These are phyloP conservation scores for Ligdia adustata DNA, from an alignment of 2,888 invertebrate genomes.

Conservation along the genomic window DNA sequence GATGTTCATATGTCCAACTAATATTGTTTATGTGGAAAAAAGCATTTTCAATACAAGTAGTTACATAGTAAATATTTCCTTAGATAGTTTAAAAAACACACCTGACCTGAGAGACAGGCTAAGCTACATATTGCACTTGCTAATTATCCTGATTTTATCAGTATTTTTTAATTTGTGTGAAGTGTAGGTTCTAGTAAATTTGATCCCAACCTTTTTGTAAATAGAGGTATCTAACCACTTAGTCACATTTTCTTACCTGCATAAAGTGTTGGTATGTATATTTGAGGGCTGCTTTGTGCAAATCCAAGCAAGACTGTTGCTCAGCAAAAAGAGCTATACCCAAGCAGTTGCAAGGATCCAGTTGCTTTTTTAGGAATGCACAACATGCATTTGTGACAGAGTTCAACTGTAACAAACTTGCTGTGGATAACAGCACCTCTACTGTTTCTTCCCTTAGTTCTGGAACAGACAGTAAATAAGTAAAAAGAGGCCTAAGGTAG, in stretches of 20 bases:
- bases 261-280: conserved; percentile 93
- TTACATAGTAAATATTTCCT: too few relatives aligned
- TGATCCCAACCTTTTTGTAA: too few relatives aligned
- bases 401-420: conserved; percentile 93
- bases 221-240: not conserved
- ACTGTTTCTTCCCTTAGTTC: conserved; percentile 96
- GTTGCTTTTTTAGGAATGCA: conserved; percentile 93
- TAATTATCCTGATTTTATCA: not conserved
- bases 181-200: too few relatives aligned
- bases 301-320: conserved; percentile 92
- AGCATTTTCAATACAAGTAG: too few relatives aligned
- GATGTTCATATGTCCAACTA: too few relatives aligned
- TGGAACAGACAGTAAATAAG: too few relatives aligned
- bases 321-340: conserved; percentile 97
- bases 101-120: too few relatives aligned
- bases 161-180: not conserved
- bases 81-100: too few relatives aligned
- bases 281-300: conserved; percentile 91
- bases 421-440: conserved; percentile 93
- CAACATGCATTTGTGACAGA: conserved; percentile 96
- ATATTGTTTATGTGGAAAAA: too few relatives aligned
- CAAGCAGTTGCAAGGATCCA: conserved; percentile 97
- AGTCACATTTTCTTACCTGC: conserved; percentile 83
- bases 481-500: too few relatives aligned
- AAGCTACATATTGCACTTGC: too few relatives aligned